Percentiles rank a stretch among this genome's conserved stretches.
Evolutionary conservation across 2,797 vertebrate genomes (phyloP).

Genomic region (Peromyscus eremicus): DNA sequence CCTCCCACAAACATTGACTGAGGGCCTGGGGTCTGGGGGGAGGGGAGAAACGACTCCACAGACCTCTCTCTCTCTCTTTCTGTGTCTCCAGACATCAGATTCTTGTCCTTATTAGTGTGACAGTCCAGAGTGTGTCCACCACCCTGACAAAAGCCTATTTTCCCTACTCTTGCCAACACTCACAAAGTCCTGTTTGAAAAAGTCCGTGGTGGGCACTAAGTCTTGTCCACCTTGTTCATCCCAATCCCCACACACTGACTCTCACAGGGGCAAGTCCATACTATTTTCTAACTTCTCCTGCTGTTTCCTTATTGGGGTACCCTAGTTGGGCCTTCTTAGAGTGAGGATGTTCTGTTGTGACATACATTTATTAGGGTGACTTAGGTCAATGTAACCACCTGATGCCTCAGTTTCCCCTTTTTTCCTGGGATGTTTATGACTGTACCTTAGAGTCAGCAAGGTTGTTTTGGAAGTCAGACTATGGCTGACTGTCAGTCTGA

Average conservation of each 20-base stretch:
- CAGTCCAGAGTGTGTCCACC: neutral
- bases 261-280: neutral
- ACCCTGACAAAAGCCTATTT: neutral
- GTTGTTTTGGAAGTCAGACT: neutral
- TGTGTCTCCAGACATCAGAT: neutral
- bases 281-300: neutral
- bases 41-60: neutral
- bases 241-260: neutral
- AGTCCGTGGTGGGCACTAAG: neutral
- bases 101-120: neutral
- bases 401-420: conserved; percentile 56
- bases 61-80: neutral
- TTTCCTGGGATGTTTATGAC: neutral
- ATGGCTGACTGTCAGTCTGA: neutral
- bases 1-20: conserved; percentile 58
- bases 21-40: conserved; percentile 45
- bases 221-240: accelerated
- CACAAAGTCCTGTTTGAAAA: neutral
- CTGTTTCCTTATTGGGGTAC: neutral
- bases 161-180: neutral
- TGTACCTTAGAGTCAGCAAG: neutral
- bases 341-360: neutral
- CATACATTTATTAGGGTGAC: neutral
- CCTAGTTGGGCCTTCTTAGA: neutral
- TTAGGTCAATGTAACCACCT: neutral